These are phyloP conservation scores for Ovis aries DNA, from an alignment of 2,113 vertebrate species.

Conservation along the genomic window ARS-UI_Ramb_v3.0 NC_056059.1:112599501-112600000, in stretches of 20 bases:
- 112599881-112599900: neutral
- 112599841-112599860: neutral
- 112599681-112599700: neutral
- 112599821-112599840: neutral
- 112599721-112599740: neutral
- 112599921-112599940: neutral
- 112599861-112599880: neutral
- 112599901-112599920: neutral
- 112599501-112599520: neutral
- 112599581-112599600: neutral
- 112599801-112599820: fast-evolving
- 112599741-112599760: neutral
- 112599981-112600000: too few species aligned
- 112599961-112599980: neutral
- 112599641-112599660: neutral
- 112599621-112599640: neutral
- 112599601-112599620: neutral
- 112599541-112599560: neutral
- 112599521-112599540: neutral
- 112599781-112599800: neutral
- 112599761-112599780: neutral
- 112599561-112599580: neutral
- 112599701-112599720: neutral
- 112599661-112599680: neutral
- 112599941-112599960: neutral